These are phyloP conservation scores for Irena cyanogastra DNA, from an alignment of 2,113 vertebrate genomes.

Conservation along the genomic window DNA sequence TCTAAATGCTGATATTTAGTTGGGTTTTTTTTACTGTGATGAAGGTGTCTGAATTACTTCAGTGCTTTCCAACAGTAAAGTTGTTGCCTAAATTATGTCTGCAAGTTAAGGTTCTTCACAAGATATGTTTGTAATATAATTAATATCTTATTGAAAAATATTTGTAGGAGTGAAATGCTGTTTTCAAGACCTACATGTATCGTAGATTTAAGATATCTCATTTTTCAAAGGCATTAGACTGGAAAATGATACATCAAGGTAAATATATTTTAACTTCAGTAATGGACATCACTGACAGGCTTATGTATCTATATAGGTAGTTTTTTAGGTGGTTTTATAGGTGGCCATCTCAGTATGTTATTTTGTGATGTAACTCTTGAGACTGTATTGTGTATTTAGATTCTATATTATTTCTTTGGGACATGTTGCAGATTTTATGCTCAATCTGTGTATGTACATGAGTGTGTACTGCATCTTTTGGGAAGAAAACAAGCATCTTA, in stretches of 20 bases:
- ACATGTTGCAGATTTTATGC: neutral
- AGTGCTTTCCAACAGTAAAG: neutral
- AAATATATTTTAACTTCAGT: neutral
- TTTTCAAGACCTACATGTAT: neutral
- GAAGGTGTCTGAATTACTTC: neutral
- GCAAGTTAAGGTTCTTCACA: neutral
- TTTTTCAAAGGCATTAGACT: neutral
- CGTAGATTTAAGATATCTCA: neutral
- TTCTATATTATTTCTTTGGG: neutral
- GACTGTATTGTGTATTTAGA: neutral
- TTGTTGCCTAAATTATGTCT: neutral
- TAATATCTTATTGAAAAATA: neutral
- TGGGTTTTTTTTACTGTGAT: neutral
- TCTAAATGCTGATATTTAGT: neutral
- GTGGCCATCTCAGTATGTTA: neutral
- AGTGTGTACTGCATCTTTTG: neutral
- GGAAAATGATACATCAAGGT: neutral
- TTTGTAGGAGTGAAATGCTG: neutral
- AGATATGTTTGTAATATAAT: neutral
- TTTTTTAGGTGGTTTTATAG: too few relatives aligned
- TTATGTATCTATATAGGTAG: neutral
- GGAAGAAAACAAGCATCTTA: neutral
- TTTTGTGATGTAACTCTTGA: neutral
- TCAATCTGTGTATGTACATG: neutral
- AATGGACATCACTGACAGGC: neutral